Conservation (phyloP, 2,113 vertebrate species). For the Cinclus mexicanus region DNA sequence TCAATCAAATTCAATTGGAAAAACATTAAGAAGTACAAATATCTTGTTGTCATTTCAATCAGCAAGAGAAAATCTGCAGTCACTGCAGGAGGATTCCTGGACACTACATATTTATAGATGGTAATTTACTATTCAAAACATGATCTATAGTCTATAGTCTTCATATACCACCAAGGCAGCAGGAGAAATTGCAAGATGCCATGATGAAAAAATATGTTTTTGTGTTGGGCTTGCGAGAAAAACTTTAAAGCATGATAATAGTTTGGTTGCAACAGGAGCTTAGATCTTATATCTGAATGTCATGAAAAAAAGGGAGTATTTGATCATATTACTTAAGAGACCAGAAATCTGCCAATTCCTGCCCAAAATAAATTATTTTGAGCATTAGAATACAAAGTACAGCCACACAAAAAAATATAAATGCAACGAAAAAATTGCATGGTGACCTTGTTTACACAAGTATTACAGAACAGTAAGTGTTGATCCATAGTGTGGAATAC, state of each 20-base stretch:
- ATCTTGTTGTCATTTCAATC: not conserved
- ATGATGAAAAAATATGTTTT: not conserved
- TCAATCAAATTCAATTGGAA: not conserved
- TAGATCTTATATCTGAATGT: not conserved
- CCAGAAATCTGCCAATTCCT: not conserved
- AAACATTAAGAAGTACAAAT: not conserved
- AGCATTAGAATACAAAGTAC: not conserved
- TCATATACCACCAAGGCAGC: not conserved
- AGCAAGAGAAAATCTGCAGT: not conserved
- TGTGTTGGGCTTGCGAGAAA: not conserved
- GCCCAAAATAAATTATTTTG: not conserved
- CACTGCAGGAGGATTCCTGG: not conserved
- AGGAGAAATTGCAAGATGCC: not conserved
- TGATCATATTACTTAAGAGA: not conserved
- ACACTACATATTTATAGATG: not conserved
- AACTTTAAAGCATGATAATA: not conserved
- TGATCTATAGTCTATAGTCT: not conserved
- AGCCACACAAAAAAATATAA: not conserved
- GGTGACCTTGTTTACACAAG: not conserved
- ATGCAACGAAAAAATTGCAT: not conserved
- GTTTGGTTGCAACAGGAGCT: not conserved
- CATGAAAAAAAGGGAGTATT: not conserved
- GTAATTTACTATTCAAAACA: not conserved
- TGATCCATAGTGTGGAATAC: not conserved
- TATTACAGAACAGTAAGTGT: not conserved